Base-by-base conservation (phyloP, 2,888 invertebrate species). In the Blastobasis lacticolella region DNA sequence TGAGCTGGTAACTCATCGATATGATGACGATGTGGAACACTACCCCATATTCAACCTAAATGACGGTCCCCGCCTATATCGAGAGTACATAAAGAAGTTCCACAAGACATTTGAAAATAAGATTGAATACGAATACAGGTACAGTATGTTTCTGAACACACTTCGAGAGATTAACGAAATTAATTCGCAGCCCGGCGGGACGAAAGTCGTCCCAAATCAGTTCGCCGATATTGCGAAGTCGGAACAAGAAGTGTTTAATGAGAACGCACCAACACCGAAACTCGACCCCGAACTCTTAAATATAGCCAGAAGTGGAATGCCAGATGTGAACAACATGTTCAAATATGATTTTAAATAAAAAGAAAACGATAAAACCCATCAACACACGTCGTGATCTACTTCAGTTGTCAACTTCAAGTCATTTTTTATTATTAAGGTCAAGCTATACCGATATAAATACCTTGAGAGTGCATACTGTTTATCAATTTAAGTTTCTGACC, bases 131-230 rank as follows among this genome's bases (percentile, higher is more conserved):
- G 51, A 64, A 10, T 52, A 58, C 4, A 69, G 73, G 52, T 81
- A 69, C 50, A 45, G 56, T 2, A 69, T 68, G 54, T 82, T 81
- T 56, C 49, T 81, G 50, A 46, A 62, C 45, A 79, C 81, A 38
- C 57, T 83, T 42, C 64, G 58, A 43, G 62, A 52, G 38, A 65
- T 82, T 50, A 82, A 82, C 55, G 41, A 47, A 9, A 71, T 74
- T 36, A 83, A 82, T 61, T 55, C 66, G 0, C 47, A 57, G 36
- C 45, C 63, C 3, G 56, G 58, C 5, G 52, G 58, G 3, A 49
- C 56, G 5, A 77, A 73, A 63, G 71, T 82, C 41, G 59, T 57
- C 3, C 66, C 66, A 0, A 76, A 81, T 65, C 57, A 69, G 46
- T 68, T 66, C 48, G 81, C 80, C 1, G 83, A 83, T 53, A 61